Evolutionary conservation across 2,888 invertebrate genomes (phyloP), one percentile per base, ranked within the genome.

Genomic region (Chloromyia formosa): DNA sequence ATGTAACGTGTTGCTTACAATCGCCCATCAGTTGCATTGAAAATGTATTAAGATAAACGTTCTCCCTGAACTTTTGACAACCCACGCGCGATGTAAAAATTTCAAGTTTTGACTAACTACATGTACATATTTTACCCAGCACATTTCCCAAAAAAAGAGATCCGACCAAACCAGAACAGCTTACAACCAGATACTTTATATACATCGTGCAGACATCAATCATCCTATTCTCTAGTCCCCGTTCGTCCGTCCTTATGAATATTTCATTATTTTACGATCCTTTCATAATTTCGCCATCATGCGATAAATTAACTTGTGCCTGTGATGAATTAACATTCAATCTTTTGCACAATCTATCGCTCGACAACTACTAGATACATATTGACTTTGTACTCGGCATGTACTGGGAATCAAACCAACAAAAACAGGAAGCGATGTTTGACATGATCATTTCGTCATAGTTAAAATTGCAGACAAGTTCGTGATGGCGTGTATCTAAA

Each of bases 341-440:
- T 61, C 61, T 56, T 56, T 20, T 56, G 16, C 18, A 3, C 56
- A 56, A n/a, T 14, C 23, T 14, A 1, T 22, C 7, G 27, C 60
- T 10, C 49, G 12, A 23, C 16, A 18, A 22, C 4, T 12, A 14
- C 60, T 23, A 10, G 60, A n/a, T 60, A 23, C 60, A 9, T 27
- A 20, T 56, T 56, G 56, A 60, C 1, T 27, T 27, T n/a, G 22
- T 60, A 27, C 14, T n/a, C n/a, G n/a, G n/a, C n/a, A n/a, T n/a
- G n/a, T 16, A 53, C 27, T 4, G 20, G 27, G 60, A 1, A 62
- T 62, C 1, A n/a, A n/a, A n/a, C n/a, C 4, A n/a, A 5, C 16
- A 69, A 71, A 71, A 71, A 71, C 71, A 71, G 71, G 71, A 71
- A 71, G 71, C 71, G 40, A 71, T 71, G 20, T 71, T 71, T 71